Percentiles rank a stretch among this genome's conserved stretches.
These are phyloP conservation scores for Sciurus niger DNA, from an alignment of 2,113 vertebrate species.

Conservation along the genomic window DNA sequence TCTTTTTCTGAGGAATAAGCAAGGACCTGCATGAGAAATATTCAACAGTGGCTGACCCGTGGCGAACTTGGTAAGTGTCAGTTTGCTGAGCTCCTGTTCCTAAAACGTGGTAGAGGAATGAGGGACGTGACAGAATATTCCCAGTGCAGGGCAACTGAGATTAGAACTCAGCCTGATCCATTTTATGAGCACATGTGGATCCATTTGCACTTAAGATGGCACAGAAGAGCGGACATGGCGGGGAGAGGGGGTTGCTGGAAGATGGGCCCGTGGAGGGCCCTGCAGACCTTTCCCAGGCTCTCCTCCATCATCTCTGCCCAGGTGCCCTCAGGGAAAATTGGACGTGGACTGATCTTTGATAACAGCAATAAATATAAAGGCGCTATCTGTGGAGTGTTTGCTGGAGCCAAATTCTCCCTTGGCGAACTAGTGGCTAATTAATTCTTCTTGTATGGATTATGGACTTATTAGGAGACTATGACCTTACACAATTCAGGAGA, in stretches of 20 bases:
- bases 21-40: neutral
- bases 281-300: neutral
- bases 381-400: neutral
- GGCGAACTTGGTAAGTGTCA: neutral
- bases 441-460: neutral
- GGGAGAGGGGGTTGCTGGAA: neutral
- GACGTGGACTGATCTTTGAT: neutral
- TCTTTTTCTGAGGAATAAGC: constrained; percentile 28
- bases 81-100: neutral
- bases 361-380: neutral
- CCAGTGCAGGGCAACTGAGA: neutral
- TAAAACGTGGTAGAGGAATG: neutral
- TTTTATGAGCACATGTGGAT: neutral
- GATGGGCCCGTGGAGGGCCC: neutral
- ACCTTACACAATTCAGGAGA: neutral
- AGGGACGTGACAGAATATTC: neutral
- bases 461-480: neutral
- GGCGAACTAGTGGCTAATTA: too few species aligned
- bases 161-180: neutral
- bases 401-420: neutral
- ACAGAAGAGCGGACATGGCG: neutral
- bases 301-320: neutral
- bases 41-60: neutral
- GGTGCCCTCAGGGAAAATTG: neutral
- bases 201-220: neutral